Evolutionary conservation across 2,113 vertebrate species (phyloP).

Genomic region (Pelusios castaneus): DNA sequence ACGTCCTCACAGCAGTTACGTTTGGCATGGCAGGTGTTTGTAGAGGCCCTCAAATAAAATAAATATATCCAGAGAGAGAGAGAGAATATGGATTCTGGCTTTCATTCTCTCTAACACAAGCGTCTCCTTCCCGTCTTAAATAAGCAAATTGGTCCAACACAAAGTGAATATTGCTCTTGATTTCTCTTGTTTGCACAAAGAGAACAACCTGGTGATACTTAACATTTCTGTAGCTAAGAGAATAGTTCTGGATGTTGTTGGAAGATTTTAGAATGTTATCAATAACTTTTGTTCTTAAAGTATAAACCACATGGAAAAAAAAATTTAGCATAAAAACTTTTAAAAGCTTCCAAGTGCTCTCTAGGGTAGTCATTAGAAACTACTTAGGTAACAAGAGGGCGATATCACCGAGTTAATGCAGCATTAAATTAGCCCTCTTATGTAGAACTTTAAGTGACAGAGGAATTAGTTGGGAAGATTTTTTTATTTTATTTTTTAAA

Average conservation of each 20-base stretch:
- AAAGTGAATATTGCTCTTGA: fast-evolving
- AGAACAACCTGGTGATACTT: not conserved
- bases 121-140: not conserved
- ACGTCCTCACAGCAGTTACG: not conserved
- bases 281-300: constrained; percentile 70
- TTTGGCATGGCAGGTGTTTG: not conserved
- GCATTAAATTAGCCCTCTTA: constrained; percentile 72
- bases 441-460: constrained; percentile 74
- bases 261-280: constrained; percentile 50
- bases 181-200: fast-evolving
- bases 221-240: not conserved
- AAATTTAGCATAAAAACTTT: constrained; percentile 75
- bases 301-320: constrained; percentile 54
- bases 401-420: constrained; percentile 74
- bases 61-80: not conserved
- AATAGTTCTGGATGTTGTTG: not conserved
- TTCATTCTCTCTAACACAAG: not conserved
- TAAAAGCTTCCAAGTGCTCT: constrained; percentile 80
- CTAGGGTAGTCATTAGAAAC: constrained; percentile 79
- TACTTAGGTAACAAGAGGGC: constrained; percentile 78
- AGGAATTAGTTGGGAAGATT: constrained; percentile 71
- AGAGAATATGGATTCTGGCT: not conserved
- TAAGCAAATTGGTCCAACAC: not conserved
- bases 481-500: constrained; percentile 69
- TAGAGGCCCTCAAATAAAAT: not conserved